phyloP scores from a whole-genome alignment of 2,888 invertebrate genomes.

The Rhodophaea formosa region DNA sequence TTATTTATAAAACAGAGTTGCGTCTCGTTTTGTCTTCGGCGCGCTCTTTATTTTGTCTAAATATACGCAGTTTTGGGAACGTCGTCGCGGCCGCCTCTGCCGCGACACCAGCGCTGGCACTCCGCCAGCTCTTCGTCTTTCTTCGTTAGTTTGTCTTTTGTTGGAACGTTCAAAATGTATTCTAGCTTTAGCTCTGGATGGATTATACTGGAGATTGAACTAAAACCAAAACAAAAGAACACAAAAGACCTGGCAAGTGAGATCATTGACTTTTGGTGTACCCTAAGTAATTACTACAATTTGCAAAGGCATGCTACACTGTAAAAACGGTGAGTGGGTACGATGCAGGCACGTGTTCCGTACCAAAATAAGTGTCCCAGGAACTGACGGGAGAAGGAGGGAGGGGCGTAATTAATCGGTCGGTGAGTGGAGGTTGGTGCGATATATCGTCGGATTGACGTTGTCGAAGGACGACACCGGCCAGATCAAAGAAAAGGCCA shows the following conservation, averaged over 20 bases:
- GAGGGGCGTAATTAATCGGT: conserved; percentile 45
- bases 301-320: conserved; percentile 15
- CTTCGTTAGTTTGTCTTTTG: conserved; percentile 64
- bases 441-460: conserved; percentile 46
- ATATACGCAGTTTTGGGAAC: conserved; percentile 82
- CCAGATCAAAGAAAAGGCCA: conserved; percentile 62
- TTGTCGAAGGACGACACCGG: conserved; percentile 40
- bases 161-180: conserved; percentile 42
- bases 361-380: conserved; percentile 58
- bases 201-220: conserved; percentile 6
- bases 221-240: not conserved
- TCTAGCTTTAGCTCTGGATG: conserved; percentile 21
- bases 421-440: conserved; percentile 33
- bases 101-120: conserved; percentile 72
- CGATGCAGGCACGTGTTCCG: conserved; percentile 50
- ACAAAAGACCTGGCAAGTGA: not conserved
- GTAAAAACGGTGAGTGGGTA: conserved; percentile 30
- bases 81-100: conserved; percentile 69
- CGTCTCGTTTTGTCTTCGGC: conserved; percentile 81
- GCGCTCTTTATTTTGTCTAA: conserved; percentile 82
- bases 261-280: conserved; percentile 12
- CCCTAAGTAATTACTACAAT: conserved; percentile 7
- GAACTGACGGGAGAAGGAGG: conserved; percentile 35
- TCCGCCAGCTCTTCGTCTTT: conserved; percentile 66
- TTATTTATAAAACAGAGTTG: conserved; percentile 81